Base-by-base conservation (phyloP, 2,797 vertebrate genomes). In the Amblyraja radiata region DNA sequence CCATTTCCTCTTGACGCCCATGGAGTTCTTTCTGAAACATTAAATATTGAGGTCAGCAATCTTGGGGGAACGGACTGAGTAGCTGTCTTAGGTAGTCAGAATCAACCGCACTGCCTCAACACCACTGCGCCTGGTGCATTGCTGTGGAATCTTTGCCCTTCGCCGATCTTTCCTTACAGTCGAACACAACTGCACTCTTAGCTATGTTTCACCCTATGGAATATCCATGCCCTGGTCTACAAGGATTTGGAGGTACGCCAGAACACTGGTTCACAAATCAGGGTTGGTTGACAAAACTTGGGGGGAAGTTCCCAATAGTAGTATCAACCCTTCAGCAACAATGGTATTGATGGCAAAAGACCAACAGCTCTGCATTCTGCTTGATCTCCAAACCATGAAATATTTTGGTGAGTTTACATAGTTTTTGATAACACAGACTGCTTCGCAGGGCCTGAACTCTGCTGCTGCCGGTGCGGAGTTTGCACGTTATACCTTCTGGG, bases 11-110 rank as follows among this genome's bases (percentile, higher is more conserved):
- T 63, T 88, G 61, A 16, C n/a, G 84, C 16, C 21, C 84, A 1
- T 88, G n/a, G 6, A 88, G 84, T 4, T 88, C 61, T 68, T 68
- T 88, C 84, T 88, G 84, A 36, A 88, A 88, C n/a, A 88, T 88
- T 65, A 6, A 84, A 84, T 13, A 84, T 28, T 16, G 18, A 13
- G 10, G 10, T 84, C 81, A 84, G 81, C 28, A 54, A 84, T 3
- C 0, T 9, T 3, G 25, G 81, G 9, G 54, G 1, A 84, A 61
- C 13, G 23, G 81, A 84, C 28, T 10, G 21, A 10, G 46, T 4
- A 23, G 8, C 21, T 83, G 46, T 4, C 46, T 46, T 4, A 46
- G 23, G 2, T 9, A 4, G 14, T 65, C n/a, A 36, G 21, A 21
- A 36, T 25, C 21, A 7, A 68, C 21, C 14, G 4, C 7, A 68